Base-by-base conservation (phyloP, 2,113 vertebrate genomes). In the Odocoileus virginianus region DNA sequence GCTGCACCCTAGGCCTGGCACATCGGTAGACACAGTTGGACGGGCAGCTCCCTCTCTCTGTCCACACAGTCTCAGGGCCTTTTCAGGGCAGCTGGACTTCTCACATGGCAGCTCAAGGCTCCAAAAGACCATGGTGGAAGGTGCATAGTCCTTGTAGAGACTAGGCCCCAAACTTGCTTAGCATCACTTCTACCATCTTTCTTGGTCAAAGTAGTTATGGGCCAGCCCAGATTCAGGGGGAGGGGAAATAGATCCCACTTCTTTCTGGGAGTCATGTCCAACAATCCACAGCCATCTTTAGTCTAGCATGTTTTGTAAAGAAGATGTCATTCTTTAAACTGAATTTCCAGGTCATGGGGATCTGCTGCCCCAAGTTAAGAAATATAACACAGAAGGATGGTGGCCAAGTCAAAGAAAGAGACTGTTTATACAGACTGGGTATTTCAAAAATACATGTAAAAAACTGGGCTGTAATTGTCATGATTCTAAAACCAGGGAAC, bases 201-300 rank as follows among this genome's bases (percentile, higher is more conserved):
- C 10, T 16, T 15, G 60, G 28, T 57, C 43, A 43, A 50, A 50
- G 21, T 2, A 28, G 58, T 52, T 13, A 50, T 5, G 5, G 27
- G 36, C 7, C n/a, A 43, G 47, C 12, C 27, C 15, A 52, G 15
- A 71, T 12, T 50, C 43, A 61, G 36, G 78, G 12, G 21, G 10
- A 64, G 7, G 47, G 27, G 8, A 36, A 40, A 54, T 2, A 52
- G 17, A 55, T 23, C 17, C 12, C 52, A 21, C 36, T 74, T 74
- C 30, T 84, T 21, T 19, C 14, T 7, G 19, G 7, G 21, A 93
- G 23, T 15, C 15, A 0, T 52, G 54, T 57, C 52, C 57, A 33
- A 76, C 58, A 82, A 55, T 30, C 33, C 57, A 67, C 13, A n/a
- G 40, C 13, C 81, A 86, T 67, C 78, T 97, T 86, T 33, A 94